Evolutionary conservation across 1,140 invertebrate species (phyloP).

Genomic region (Maconellicoccus hirsutus): DNA sequence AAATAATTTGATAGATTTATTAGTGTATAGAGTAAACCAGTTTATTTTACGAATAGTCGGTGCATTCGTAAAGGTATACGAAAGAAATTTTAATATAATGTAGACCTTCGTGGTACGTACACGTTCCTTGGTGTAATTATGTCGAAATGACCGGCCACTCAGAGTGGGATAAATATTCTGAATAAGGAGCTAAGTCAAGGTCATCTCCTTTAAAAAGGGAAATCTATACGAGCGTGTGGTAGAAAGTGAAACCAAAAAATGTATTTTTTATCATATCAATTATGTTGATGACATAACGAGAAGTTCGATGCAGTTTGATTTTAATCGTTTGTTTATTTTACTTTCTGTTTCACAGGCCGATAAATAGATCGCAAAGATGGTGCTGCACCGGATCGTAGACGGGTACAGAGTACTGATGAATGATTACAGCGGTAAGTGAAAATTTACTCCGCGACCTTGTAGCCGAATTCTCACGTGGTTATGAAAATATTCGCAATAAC

Average conservation of each 20-base stretch:
- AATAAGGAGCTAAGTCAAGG: conserved; percentile 7
- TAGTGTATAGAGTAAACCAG: background rate
- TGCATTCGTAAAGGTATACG: background rate
- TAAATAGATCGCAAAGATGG: conserved; percentile 9
- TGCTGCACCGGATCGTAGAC: conserved; percentile 38
- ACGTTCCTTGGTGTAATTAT: background rate
- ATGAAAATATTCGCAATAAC: background rate
- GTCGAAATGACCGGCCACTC: background rate
- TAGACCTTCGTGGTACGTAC: background rate
- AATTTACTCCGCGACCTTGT: background rate
- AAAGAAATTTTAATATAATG: background rate
- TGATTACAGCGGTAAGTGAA: conserved; percentile 63
- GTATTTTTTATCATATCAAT: background rate
- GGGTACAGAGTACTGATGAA: conserved; percentile 66
- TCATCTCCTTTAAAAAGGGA: conserved; percentile 3
- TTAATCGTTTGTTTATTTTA: background rate
- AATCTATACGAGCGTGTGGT: background rate
- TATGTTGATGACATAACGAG: no score
- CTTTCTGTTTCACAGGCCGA: background rate
- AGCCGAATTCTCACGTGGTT: background rate
- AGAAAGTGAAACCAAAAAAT: conserved; percentile 5
- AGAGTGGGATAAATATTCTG: background rate
- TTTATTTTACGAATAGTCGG: background rate
- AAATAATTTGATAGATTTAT: background rate
- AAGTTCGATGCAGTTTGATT: no score